Conservation (phyloP, 2,797 vertebrate genomes). For the Hyperoplus immaculatus region DNA sequence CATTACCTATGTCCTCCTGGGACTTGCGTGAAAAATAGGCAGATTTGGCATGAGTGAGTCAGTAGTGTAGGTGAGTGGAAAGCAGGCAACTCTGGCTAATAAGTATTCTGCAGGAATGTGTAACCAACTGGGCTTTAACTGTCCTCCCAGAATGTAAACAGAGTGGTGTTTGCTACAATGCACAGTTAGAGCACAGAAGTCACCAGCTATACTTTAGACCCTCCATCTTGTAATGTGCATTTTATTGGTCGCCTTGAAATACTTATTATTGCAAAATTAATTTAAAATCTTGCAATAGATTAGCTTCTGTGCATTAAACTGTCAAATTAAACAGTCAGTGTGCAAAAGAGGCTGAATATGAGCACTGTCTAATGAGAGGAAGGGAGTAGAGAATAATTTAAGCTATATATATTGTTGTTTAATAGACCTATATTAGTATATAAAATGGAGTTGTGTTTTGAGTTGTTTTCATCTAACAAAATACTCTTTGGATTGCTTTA, state of each 20-base stretch:
- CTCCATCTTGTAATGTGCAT: slow-evolving; percentile 3
- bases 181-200: slow-evolving; percentile 13
- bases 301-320: not conserved
- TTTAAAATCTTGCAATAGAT: not conserved
- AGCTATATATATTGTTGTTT: slow-evolving; percentile 19
- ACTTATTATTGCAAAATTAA: slow-evolving; percentile 9
- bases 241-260: not conserved
- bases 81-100: slow-evolving; percentile 28
- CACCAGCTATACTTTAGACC: slow-evolving; percentile 1
- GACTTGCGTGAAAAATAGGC: too few species aligned
- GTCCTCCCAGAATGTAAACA: slow-evolving; percentile 36
- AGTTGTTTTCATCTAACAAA: not conserved
- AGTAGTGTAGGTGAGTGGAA: slow-evolving; percentile 8
- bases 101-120: slow-evolving; percentile 46
- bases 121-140: slow-evolving; percentile 39
- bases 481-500: slow-evolving; percentile 1
- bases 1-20: too few species aligned
- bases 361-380: not conserved
- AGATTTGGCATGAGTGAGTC: slow-evolving; percentile 10
- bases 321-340: slow-evolving; percentile 18
- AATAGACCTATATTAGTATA: slow-evolving; percentile 23
- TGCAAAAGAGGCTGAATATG: not conserved
- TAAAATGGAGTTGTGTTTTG: not conserved
- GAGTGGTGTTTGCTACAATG: slow-evolving; percentile 9
- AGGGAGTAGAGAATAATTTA: not conserved